Conservation (phyloP, 2,797 vertebrate species). For the Mycteria americana region DNA sequence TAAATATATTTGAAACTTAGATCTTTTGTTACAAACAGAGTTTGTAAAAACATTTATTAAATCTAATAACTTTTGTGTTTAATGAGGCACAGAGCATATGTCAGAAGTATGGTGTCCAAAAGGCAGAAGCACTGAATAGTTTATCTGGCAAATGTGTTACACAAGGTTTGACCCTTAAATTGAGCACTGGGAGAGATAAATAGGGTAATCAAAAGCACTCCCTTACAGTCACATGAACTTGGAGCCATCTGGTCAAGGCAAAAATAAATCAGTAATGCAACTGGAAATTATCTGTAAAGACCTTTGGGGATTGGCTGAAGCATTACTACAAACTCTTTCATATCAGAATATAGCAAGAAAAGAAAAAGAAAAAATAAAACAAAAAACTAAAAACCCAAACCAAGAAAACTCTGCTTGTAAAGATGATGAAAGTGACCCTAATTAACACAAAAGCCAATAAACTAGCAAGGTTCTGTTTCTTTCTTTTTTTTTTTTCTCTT, state of each 20-base stretch:
- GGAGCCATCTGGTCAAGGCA: slow-evolving; percentile 71
- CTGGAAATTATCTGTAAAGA: slow-evolving; percentile 70
- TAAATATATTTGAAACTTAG: slow-evolving; percentile 4
- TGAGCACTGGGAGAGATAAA: slow-evolving; percentile 71
- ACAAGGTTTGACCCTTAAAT: slow-evolving; percentile 74
- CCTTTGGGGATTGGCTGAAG: slow-evolving; percentile 49
- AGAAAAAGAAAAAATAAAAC: not conserved
- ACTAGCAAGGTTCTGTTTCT: not conserved
- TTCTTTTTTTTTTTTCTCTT: rapidly evolving
- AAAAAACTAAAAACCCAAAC: rapidly evolving
- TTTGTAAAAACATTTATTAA: slow-evolving; percentile 70
- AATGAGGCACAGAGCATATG: slow-evolving; percentile 73
- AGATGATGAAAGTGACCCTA: slow-evolving; percentile 50
- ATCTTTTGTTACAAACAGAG: slow-evolving; percentile 50
- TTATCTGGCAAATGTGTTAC: slow-evolving; percentile 72
- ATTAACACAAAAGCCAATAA: slow-evolving; percentile 47
- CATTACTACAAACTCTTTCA: slow-evolving; percentile 29
- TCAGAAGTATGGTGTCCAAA: slow-evolving; percentile 68
- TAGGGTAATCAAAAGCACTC: slow-evolving; percentile 73
- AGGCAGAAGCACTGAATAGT: slow-evolving; percentile 58
- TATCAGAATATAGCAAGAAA: slow-evolving; percentile 20
- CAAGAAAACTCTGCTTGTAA: not conserved
- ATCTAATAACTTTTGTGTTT: slow-evolving; percentile 69
- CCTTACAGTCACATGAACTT: slow-evolving; percentile 67
- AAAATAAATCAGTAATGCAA: slow-evolving; percentile 76